These are phyloP conservation scores for Cladopsammia gracilis DNA, from an alignment of 64 coral and sea anemone genomes.

Conservation along the genomic window DNA sequence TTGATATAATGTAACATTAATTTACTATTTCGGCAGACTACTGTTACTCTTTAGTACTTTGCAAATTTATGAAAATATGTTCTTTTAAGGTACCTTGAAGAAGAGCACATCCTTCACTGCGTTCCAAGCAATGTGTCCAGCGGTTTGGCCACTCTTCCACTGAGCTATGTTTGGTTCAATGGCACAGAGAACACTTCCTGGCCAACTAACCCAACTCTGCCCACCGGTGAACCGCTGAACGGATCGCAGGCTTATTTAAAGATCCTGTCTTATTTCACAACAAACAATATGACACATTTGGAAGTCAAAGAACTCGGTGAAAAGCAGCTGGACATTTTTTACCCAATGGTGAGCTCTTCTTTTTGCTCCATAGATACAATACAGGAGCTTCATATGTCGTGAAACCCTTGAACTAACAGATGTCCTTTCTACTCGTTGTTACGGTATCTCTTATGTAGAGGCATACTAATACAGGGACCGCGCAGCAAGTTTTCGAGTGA, in stretches of 20 bases:
- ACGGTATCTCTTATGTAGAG: too few species aligned
- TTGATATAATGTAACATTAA: too few species aligned
- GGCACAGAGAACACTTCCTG: slow-evolving; percentile 1
- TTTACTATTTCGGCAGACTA: too few species aligned
- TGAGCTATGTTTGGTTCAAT: slow-evolving; percentile 41
- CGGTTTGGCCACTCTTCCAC: slow-evolving; percentile 47
- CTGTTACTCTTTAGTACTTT: too few species aligned
- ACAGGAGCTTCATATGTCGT: too few species aligned
- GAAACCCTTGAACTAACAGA: too few species aligned
- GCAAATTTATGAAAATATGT: too few species aligned
- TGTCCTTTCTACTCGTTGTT: too few species aligned
- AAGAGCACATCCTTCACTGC: slow-evolving; percentile 53
- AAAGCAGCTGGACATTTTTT: slow-evolving; percentile 66
- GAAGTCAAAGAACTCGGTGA: slow-evolving; percentile 66
- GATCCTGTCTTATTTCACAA: slow-evolving; percentile 68
- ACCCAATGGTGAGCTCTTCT: slow-evolving; percentile 67
- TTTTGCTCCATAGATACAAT: background rate
- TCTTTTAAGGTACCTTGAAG: slow-evolving; percentile 70
- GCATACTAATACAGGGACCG: too few species aligned
- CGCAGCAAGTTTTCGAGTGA: too few species aligned
- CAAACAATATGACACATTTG: slow-evolving; percentile 23
- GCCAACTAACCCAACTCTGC: slow-evolving; percentile 28
- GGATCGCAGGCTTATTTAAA: slow-evolving; percentile 24
- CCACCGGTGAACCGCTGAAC: slow-evolving; percentile 52
- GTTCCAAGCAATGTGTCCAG: slow-evolving; percentile 75